These are phyloP conservation scores for Chrysocyon brachyurus DNA, from an alignment of 2,797 vertebrate species.

Conservation along the genomic window DNA sequence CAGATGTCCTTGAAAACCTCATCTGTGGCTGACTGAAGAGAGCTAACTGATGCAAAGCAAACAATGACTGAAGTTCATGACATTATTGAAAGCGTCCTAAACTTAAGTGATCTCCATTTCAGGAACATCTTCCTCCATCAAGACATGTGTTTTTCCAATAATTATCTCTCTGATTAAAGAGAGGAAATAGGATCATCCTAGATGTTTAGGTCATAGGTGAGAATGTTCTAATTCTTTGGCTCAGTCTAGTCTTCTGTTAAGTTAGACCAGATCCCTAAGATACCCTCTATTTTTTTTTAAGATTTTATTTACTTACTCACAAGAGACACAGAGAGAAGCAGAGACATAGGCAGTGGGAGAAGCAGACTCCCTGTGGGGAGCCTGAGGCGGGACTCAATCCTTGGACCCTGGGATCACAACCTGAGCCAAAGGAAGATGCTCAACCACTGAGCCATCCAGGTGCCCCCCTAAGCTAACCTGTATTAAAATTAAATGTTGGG, in stretches of 20 bases:
- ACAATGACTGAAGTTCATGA: conserved; percentile 48
- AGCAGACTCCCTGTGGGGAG: too few species aligned
- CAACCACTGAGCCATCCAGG: too few species aligned
- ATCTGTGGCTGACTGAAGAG: conserved; percentile 53
- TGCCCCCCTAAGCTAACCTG: too few species aligned
- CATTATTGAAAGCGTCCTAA: conserved; percentile 49
- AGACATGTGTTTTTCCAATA: conserved; percentile 10
- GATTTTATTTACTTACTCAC: too few species aligned
- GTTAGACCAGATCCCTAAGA: not conserved
- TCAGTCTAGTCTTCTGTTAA: conserved; percentile 27
- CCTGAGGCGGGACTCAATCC: too few species aligned
- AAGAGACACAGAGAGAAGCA: too few species aligned
- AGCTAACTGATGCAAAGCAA: not conserved
- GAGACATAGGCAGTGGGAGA: too few species aligned
- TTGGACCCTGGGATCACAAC: too few species aligned
- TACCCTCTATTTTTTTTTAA: not conserved
- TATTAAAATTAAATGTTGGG: too few species aligned
- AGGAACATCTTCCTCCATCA: conserved; percentile 17
- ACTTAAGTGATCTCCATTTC: conserved; percentile 1
- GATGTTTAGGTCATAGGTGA: not conserved
- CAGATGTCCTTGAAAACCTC: conserved; percentile 57
- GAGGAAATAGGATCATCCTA: not conserved
- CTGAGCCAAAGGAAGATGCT: too few species aligned
- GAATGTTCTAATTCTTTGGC: not conserved
- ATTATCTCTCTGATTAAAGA: not conserved